A percentile compares a stretch with the other conserved stretches of the same genome.
These are phyloP conservation scores for Brachyrhaphis roseni DNA, from an alignment of 2,797 vertebrate species.

Conservation along the genomic window DNA sequence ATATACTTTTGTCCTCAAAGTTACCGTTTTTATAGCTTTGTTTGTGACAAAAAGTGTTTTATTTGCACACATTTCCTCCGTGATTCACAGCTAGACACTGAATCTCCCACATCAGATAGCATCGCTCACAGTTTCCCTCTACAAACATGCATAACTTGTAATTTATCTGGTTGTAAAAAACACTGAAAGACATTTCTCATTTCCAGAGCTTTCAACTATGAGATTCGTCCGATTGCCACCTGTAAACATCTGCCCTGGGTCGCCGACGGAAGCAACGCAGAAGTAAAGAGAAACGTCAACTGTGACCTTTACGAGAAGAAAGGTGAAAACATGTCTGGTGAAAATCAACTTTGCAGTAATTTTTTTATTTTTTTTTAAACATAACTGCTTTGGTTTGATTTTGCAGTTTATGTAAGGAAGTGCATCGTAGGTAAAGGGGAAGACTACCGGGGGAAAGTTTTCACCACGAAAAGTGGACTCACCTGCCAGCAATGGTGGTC, in stretches of 20 bases:
- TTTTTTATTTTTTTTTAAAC: not conserved
- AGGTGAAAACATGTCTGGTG: slow-evolving; percentile 72
- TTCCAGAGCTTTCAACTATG: slow-evolving; percentile 90
- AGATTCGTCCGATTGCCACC: slow-evolving; percentile 79
- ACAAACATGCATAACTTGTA: not conserved
- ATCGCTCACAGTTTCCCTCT: not conserved
- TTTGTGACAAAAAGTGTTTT: not conserved
- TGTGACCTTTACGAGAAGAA: slow-evolving; percentile 97
- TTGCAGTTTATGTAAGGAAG: slow-evolving; percentile 88
- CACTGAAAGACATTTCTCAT: not conserved
- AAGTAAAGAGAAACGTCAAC: slow-evolving; percentile 88
- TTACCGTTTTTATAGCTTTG: not conserved
- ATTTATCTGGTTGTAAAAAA: not conserved
- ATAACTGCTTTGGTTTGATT: not conserved
- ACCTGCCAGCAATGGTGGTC: slow-evolving; percentile 91
- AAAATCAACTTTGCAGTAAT: not conserved
- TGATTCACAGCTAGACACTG: not conserved
- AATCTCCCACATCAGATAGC: not conserved
- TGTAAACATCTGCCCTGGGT: slow-evolving; percentile 94
- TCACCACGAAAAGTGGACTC: slow-evolving; percentile 81
- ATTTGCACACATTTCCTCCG: not conserved
- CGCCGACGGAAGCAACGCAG: slow-evolving; percentile 79
- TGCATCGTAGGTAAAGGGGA: slow-evolving; percentile 88
- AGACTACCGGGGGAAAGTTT: slow-evolving; percentile 87
- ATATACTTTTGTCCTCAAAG: not conserved